Base-by-base conservation (phyloP, 1,140 invertebrate genomes). In the Zaprionus vittiger region DNA sequence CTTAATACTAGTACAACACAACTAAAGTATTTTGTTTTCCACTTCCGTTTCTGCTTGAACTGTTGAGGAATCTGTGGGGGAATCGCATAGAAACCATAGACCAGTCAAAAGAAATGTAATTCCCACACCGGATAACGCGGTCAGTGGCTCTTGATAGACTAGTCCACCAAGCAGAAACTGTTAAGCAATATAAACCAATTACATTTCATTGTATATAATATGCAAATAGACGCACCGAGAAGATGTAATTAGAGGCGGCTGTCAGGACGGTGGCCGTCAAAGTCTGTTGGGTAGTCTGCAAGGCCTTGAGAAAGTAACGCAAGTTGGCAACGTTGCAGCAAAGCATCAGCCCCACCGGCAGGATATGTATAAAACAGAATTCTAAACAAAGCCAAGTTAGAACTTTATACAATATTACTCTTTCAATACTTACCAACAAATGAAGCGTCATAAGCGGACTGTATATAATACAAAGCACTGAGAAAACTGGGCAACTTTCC, bases 191-290 rank as follows among this genome's bases (percentile, higher is more conserved):
- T 7, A 47, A 44, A 20, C 5, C 1, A 47, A 17, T 17, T 31
- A 28, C 11, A 63, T 65, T 15, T 41, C 22, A 7, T 20, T 9
- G 5, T n/a, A 11, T 9, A 15, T 22, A 17, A 38, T 24, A 26
- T 44, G 22, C 12, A 59, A 47, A 54, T n/a, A 14, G 4, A 41
- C 93, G 93, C 91, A 95, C 95, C 72, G 95, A 95, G 73, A 93
- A 92, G 68, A 95, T 80, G 76, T 95, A 95, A 91, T 94, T 95
- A 1, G 94, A 93, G 9, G 94, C 93, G 26, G 95, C 91, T 56
- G 93, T 94, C 47, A 93, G 91, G 7, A 95, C 93, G 14, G 95
- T 95, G 28, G 93, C 93, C 4, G 94, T 93, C 37, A 95, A 90
- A 5, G 95, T 95, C 65, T 94, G 94, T 59, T 92, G 91, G n/a